Percentiles rank a stretch among this genome's conserved stretches.
Conservation (phyloP, 2,797 vertebrate species). For the Okamejei kenojei region DNA sequence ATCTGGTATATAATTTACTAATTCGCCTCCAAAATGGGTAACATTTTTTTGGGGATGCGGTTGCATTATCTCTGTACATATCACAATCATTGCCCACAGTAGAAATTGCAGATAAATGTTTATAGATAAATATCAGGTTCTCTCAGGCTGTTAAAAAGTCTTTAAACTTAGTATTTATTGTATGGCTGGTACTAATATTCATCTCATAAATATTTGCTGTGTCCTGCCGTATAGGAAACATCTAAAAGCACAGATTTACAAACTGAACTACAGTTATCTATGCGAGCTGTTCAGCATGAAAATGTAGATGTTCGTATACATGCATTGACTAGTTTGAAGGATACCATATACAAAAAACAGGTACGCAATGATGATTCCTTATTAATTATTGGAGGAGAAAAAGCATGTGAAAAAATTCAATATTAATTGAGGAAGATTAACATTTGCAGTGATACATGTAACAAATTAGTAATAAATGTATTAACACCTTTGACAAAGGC, state of each 20-base stretch:
- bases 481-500: neutral
- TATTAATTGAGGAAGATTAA: neutral
- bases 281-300: conserved; percentile 92
- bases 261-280: conserved; percentile 78
- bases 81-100: neutral
- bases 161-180: neutral
- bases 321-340: conserved; percentile 85
- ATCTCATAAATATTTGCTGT: neutral
- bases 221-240: conserved; percentile 65
- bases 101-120: neutral
- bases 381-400: neutral
- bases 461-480: neutral
- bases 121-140: neutral
- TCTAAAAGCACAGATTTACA: conserved; percentile 82
- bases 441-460: neutral
- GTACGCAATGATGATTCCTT: conserved; percentile 48
- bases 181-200: neutral
- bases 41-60: neutral
- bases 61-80: neutral
- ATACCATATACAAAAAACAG: conserved; percentile 89
- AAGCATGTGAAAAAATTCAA: neutral
- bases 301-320: conserved; percentile 94
- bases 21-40: neutral
- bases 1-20: neutral
- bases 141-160: too few species aligned